A percentile compares a stretch with the other conserved stretches of the same genome.
Evolutionary conservation across 2,113 vertebrate genomes (phyloP).

Genomic region (Excalfactoria chinensis): DNA sequence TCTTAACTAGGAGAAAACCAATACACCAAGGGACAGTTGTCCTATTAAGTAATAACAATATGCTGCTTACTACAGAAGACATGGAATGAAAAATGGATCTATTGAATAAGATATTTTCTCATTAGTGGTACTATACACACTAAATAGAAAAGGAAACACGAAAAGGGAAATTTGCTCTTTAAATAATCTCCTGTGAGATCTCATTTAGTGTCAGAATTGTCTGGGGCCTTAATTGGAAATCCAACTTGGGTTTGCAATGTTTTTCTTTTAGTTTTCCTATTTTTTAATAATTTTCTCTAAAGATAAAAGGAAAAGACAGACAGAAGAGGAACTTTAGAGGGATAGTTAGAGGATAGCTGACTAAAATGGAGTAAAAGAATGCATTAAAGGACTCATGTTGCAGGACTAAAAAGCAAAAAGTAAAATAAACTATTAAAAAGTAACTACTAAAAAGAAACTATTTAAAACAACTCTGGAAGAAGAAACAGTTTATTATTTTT

Average conservation of each 20-base stretch:
- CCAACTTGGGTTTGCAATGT: background rate
- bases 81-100: background rate
- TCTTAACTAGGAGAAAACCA: background rate
- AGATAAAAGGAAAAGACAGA: background rate
- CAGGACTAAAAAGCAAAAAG: background rate
- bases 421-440: background rate
- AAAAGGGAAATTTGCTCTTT: conserved; percentile 15
- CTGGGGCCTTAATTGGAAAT: conserved; percentile 1
- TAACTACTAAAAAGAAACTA: background rate
- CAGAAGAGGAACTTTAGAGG: conserved; percentile 22
- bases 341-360: conserved; percentile 38
- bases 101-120: background rate
- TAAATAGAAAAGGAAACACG: conserved; percentile 4
- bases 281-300: conserved; percentile 43
- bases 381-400: conserved; percentile 29
- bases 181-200: background rate
- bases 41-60: background rate
- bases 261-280: background rate
- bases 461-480: background rate
- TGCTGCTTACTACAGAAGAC: background rate
- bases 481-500: background rate
- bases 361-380: conserved; percentile 48
- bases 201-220: background rate
- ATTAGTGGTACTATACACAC: background rate
- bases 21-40: background rate